Base-by-base conservation (phyloP, 1,140 invertebrate genomes). In the Tribolium madens region DNA sequence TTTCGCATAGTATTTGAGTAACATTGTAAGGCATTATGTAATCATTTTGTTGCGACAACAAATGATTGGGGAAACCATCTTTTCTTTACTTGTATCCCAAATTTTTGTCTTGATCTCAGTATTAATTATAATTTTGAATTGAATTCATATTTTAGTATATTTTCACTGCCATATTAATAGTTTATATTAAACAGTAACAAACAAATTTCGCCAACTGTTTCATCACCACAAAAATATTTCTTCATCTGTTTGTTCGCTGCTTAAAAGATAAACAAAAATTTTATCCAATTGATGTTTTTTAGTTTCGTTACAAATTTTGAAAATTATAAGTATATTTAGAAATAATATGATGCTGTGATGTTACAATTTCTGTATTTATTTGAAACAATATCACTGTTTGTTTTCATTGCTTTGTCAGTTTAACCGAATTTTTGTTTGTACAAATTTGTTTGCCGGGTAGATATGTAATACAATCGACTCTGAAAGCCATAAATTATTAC, bases 21-120 rank as follows among this genome's bases (percentile, higher is more conserved):
- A 64, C 57, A 33, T 64, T 57, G 52, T 57, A 57, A 64, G 57
- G 57, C 57, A 64, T 33, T 64, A 64, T 64, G 21, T 4, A 57
- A 10, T 57, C 52, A 57, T 57, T 64, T 64, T 33, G 57, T 64
- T 64, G n/a, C 21, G 12, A 64, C 21, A 64, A 57, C 52, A 57
- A 57, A 64, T 64, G 57, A 64, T 64, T 18, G 57, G 57, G 47
- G 47, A 71, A 71, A 71, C 68, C 36, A 7, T 17, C 42, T 48
- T 71, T 71, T 69, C 31, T 71, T 71, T 71, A 71, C 68, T 36
- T 72, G 71, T 73, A 50, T 52, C 33, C 72, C 42, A 74, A 77
- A 78, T 69, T 78, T 75, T 81, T 73, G 26, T 81, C 76, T 81
- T 84, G 81, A 84, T 84, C 83, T 84, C 83, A 84, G 83, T 84